Conservation (phyloP, 2,113 vertebrate species). For the Empidonax alnorum region DNA sequence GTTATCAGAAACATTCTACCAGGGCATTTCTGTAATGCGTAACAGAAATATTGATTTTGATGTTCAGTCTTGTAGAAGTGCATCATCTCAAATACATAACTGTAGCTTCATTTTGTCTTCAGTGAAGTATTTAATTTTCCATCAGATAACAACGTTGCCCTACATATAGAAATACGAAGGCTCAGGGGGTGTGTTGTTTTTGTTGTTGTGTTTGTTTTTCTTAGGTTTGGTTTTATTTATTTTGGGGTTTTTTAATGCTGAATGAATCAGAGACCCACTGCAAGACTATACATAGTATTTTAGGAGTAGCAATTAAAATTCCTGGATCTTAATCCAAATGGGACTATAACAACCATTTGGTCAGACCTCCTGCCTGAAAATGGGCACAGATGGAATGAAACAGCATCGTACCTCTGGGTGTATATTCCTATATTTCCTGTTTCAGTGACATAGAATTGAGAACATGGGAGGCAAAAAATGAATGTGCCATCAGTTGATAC, state of each 20-base stretch:
- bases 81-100: neutral
- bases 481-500: neutral
- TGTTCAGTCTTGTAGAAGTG: neutral
- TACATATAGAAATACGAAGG: neutral
- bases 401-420: neutral
- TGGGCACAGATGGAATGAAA: neutral
- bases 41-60: neutral
- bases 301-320: neutral
- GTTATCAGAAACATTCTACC: neutral
- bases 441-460: neutral
- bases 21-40: neutral
- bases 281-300: neutral
- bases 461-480: neutral
- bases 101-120: neutral
- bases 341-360: neutral
- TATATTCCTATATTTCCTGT: neutral
- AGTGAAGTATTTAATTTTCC: neutral
- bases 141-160: neutral
- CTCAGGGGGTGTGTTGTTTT: too few species aligned
- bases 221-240: neutral
- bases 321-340: neutral
- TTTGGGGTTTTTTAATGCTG: neutral
- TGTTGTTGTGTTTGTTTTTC: neutral
- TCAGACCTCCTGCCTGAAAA: neutral
- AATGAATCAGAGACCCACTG: neutral